Evolutionary conservation across 2,888 invertebrate genomes (phyloP), one percentile per base, ranked within the genome.

Genomic region (Synergus itoensis): DNA sequence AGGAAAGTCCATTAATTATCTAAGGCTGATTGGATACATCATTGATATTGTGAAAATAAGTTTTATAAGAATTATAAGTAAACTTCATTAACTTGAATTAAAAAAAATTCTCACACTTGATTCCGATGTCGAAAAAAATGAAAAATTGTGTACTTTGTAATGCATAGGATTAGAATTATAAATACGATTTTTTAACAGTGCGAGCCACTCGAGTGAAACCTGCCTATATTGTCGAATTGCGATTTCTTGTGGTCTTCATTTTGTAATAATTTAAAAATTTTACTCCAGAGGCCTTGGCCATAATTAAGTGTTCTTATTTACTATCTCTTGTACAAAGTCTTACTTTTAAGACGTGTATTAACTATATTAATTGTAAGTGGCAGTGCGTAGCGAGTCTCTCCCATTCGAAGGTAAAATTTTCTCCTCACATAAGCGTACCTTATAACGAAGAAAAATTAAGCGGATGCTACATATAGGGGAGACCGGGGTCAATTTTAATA

Each of bases 271-370:
- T 73, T 73, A 11, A 18, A 28, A 36, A 36, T 36, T 53, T 73
- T 48, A 53, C 40, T 73, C 36, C 5, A 4, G 53, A 76, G 64
- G 43, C 62, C 79, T 81, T 77, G 77, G 77, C 77, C 67, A 77
- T 79, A 81, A 75, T 77, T 77, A 79, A 81, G 79, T 79, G 77
- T 79, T 81, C 76, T 77, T 81, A 81, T 79, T 81, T 79, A 79
- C 45, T 57, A 73, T 73, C 28, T 77, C 45, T 77, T 79, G 79
- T 81, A 77, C 77, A 81, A 75, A 12, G n/a, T 63, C 75, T 79
- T 77, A 79, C 76, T 79, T 79, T 53, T 77, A 79, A 80, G 62
- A 41, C 40, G 18, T 73, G 4, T 18, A 73, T 73, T 73, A 57
- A 53, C 53, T 57, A 73, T 57, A 36, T 36, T 36, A 36, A 36